Percentiles rank a stretch among this genome's conserved stretches.
phyloP scores from a whole-genome alignment of 2,797 vertebrate genomes.

The Propithecus perrieri region DNA sequence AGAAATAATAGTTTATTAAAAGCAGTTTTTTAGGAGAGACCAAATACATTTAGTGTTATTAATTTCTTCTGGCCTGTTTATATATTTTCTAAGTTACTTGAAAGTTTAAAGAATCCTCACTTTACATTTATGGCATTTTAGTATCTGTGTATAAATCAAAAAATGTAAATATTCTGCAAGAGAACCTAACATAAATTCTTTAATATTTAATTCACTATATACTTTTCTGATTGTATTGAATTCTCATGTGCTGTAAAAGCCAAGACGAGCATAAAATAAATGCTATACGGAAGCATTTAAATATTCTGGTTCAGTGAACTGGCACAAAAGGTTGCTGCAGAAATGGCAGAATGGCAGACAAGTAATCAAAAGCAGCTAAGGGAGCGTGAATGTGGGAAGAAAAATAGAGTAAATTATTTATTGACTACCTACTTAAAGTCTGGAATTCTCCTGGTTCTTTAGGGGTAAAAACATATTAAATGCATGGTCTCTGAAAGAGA shows the following conservation, averaged over 20 bases:
- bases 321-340: slow-evolving; percentile 16
- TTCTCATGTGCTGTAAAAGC: slow-evolving; percentile 39
- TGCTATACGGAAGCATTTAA: slow-evolving; percentile 54
- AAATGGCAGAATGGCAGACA: slow-evolving; percentile 45
- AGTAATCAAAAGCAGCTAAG: slow-evolving; percentile 26
- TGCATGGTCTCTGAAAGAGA: slow-evolving; percentile 27
- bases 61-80: not conserved
- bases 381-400: not conserved
- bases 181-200: slow-evolving; percentile 29
- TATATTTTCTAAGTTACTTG: not conserved
- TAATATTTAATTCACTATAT: slow-evolving; percentile 26
- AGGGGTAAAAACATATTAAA: slow-evolving; percentile 33
- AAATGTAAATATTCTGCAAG: not conserved
- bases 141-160: slow-evolving; percentile 10
- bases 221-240: not conserved
- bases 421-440: slow-evolving; percentile 43
- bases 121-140: not conserved
- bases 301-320: slow-evolving; percentile 58
- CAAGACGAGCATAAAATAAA: slow-evolving; percentile 49
- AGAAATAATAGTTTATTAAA: not conserved
- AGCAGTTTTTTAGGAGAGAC: not conserved
- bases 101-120: not conserved
- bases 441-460: slow-evolving; percentile 31
- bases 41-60: not conserved
- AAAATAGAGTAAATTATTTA: slow-evolving; percentile 70